Evolutionary conservation across 2,113 vertebrate species (phyloP), one percentile per base, ranked within the genome.

Genomic region (Caretta caretta): DNA sequence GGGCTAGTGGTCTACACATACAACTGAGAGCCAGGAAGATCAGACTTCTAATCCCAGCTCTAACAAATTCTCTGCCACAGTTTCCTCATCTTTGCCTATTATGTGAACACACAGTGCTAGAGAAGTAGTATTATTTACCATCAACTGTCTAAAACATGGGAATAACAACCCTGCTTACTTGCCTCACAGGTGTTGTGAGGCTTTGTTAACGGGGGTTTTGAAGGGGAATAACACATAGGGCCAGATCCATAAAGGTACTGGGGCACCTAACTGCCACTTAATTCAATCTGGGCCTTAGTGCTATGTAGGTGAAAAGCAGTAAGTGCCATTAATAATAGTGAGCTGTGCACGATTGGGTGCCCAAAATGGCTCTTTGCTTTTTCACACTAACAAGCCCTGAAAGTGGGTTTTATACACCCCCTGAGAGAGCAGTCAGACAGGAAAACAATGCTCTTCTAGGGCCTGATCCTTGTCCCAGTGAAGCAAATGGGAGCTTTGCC

Each of bases 331-430:
- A 78, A 78, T 46, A 76, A 46, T 16, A 48, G 7, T 16, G 42
- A 27, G 48, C 25, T 16, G 13, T 48, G 13, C 46, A 14, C 12
- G 12, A 13, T 2, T 25, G 38, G 8, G n/a, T 31, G 54, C 75
- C 14, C 12, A 50, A 6, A 72, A 56, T 3, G 1, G 1, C 1
- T 12, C 19, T 51, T 1, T 16, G 14, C 1, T 65, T 59, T 81
- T 69, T 35, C 53, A 90, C 80, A 24, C 46, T 24, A 2, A 6
- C 16, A 20, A 1, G n/a, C 51, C 22, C 5, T 10, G 87, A 14
- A 62, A 9, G 3, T 0, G 4, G 80, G 38, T 8, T 19, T 0
- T 0, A n/a, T 51, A 69, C 75, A 92, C 48, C n/a, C 46, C 5
- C 12, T 65, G 16, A 19, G 62, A 84, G n/a, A 84, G 54, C 25